These are phyloP conservation scores for Gobius niger DNA, from an alignment of 2,113 vertebrate species.

Conservation along the genomic window DNA sequence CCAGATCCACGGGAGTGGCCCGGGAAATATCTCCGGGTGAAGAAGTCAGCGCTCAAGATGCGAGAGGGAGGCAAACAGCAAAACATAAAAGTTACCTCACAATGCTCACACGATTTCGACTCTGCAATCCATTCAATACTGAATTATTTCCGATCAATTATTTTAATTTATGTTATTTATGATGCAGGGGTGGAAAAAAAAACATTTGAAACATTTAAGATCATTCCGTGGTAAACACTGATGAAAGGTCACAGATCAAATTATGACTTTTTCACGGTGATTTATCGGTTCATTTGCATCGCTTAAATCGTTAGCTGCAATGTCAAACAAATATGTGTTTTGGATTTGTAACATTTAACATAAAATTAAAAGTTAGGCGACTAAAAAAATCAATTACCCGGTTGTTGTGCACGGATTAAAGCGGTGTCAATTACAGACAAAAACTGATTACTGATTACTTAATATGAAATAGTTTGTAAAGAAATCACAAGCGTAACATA, in stretches of 20 bases:
- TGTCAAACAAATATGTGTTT: too few species aligned
- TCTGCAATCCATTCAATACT: background rate
- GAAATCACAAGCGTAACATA: too few species aligned
- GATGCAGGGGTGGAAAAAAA: background rate
- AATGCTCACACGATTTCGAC: background rate
- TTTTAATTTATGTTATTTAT: background rate
- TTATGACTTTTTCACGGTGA: background rate
- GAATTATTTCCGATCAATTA: background rate
- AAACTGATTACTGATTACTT: too few species aligned
- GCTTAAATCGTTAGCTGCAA: background rate
- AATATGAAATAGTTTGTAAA: too few species aligned
- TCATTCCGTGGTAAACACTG: background rate
- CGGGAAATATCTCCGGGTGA: slow-evolving; percentile 32
- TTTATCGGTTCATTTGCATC: background rate
- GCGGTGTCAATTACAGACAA: too few species aligned
- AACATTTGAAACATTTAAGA: background rate
- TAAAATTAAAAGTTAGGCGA: too few species aligned
- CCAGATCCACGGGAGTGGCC: background rate
- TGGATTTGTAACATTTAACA: background rate
- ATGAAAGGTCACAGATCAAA: background rate
- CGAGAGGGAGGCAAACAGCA: slow-evolving; percentile 7
- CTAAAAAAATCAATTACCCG: too few species aligned
- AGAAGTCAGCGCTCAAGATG: background rate
- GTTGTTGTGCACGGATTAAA: too few species aligned
- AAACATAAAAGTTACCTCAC: background rate